Percentiles rank a stretch among this genome's conserved stretches.
Conservation (phyloP, 1,140 invertebrate species). For the Panagrolaimus sp. region DNA sequence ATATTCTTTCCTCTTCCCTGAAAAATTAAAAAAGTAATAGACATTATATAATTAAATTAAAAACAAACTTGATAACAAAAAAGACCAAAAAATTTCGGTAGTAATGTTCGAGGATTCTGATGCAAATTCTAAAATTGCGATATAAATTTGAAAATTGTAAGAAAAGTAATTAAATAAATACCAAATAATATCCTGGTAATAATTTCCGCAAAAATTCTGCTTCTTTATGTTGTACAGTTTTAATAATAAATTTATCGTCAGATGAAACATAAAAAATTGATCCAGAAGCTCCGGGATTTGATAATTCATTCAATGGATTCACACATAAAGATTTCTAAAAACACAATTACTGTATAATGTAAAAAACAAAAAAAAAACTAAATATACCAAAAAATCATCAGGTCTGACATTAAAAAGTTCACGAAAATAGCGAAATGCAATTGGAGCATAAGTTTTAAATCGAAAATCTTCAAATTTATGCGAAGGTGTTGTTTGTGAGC, state of each 20-base stretch:
- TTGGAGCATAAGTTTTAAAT: slow-evolving; percentile 96
- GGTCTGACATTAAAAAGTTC: slow-evolving; percentile 97
- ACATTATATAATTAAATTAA: too few species aligned
- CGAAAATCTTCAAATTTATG: slow-evolving; percentile 65
- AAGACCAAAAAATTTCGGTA: slow-evolving; percentile 98
- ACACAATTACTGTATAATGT: not conserved
- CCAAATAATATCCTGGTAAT: slow-evolving; percentile 88
- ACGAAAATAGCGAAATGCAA: slow-evolving; percentile 97
- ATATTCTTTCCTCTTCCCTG: slow-evolving; percentile 80
- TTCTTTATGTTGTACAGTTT: slow-evolving; percentile 98
- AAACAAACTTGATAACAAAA: slow-evolving; percentile 75
- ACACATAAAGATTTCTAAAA: slow-evolving; percentile 89
- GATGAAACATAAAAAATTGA: slow-evolving; percentile 97
- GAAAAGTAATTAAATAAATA: slow-evolving; percentile 43
- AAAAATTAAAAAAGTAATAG: too few species aligned
- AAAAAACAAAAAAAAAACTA: slow-evolving; percentile 5
- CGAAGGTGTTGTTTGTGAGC: slow-evolving; percentile 64
- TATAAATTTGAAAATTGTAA: slow-evolving; percentile 17
- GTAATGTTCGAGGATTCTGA: slow-evolving; percentile 92
- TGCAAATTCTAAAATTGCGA: slow-evolving; percentile 74
- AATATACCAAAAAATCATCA: slow-evolving; percentile 87
- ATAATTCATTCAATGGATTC: slow-evolving; percentile 81
- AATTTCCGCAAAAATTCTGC: slow-evolving; percentile 98
- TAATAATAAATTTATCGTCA: slow-evolving; percentile 99
- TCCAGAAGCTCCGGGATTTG: slow-evolving; percentile 96